Conservation (phyloP, 1,140 invertebrate genomes). For the Dendroctonus valens region DNA sequence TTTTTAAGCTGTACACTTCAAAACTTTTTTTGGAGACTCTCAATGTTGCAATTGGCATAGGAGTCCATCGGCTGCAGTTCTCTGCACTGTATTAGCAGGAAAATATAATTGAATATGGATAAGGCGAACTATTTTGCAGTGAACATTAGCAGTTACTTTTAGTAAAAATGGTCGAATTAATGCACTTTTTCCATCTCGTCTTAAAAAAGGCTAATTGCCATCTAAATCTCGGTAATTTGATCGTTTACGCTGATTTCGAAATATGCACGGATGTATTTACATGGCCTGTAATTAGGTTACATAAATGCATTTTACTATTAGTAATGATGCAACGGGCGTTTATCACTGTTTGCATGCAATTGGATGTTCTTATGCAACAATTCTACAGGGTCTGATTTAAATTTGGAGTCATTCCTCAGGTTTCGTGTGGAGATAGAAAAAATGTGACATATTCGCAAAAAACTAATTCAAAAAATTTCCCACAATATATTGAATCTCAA, state of each 20-base stretch:
- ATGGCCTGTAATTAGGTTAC: conserved; percentile 1
- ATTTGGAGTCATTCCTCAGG: background rate
- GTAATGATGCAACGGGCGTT: background rate
- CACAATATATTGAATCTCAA: too few species aligned
- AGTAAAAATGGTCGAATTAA: too few species aligned
- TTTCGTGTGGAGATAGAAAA: background rate
- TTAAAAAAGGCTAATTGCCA: background rate
- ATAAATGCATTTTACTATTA: background rate
- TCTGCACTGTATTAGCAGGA: background rate
- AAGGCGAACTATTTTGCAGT: too few species aligned
- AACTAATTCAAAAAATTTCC: background rate
- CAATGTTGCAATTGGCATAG: background rate
- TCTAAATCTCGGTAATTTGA: conserved; percentile 2
- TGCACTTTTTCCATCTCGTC: too few species aligned
- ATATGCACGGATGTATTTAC: conserved; percentile 2
- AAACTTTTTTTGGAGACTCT: background rate
- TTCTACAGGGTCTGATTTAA: background rate
- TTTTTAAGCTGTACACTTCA: too few species aligned
- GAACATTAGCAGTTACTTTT: too few species aligned
- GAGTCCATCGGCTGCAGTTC: background rate
- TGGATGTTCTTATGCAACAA: background rate
- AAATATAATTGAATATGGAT: background rate
- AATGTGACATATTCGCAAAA: background rate
- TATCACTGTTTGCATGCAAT: background rate
- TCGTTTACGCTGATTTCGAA: conserved; percentile 1